phyloP scores from a whole-genome alignment of 2,113 vertebrate species.

The Saguinus midas region DNA sequence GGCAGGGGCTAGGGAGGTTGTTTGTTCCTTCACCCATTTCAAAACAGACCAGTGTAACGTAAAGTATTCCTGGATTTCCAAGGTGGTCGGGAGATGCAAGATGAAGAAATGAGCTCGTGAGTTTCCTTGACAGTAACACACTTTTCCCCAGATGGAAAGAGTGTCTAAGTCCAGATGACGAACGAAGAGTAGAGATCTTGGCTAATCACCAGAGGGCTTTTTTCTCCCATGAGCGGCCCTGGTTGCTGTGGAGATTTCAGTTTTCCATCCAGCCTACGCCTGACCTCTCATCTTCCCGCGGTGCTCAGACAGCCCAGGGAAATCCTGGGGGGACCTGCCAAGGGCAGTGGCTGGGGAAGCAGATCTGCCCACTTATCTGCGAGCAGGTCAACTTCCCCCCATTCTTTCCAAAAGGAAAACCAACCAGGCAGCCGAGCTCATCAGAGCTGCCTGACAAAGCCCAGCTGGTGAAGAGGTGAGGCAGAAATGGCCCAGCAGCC shows the following conservation, averaged over 20 bases:
- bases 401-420: constrained; percentile 69
- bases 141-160: not conserved
- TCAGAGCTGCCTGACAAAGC: not conserved
- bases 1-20: not conserved
- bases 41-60: rapidly evolving
- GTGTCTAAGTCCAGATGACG: not conserved
- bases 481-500: rapidly evolving
- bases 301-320: constrained; percentile 45
- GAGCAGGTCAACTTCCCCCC: constrained; percentile 29
- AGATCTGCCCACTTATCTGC: constrained; percentile 51
- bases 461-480: not conserved
- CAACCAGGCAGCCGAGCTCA: not conserved
- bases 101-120: not conserved
- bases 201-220: not conserved
- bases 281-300: constrained; percentile 48
- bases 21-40: not conserved
- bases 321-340: constrained; percentile 66
- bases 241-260: not conserved
- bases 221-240: not conserved
- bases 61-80: not conserved
- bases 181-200: not conserved
- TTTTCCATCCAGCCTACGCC: constrained; percentile 7
- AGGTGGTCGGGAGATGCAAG: not conserved
- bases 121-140: not conserved
- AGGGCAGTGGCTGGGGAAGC: not conserved